Percentiles rank a stretch among this genome's conserved stretches.
Conservation (phyloP, 2,797 vertebrate genomes). For the Gallinago nigripennis region DNA sequence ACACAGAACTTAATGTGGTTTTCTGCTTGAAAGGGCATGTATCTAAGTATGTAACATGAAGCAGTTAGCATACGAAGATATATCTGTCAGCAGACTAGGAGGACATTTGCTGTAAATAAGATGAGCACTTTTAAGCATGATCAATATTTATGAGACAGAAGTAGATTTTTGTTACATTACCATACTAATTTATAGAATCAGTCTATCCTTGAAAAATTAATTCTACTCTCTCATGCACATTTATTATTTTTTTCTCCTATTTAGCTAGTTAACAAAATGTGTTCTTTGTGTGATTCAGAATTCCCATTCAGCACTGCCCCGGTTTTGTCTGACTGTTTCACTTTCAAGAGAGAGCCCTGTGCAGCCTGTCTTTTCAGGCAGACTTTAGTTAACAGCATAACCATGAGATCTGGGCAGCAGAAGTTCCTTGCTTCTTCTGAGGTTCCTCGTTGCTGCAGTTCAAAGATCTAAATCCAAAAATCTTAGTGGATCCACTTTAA, state of each 20-base stretch:
- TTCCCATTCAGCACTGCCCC: background rate
- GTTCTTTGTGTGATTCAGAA: background rate
- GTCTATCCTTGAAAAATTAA: background rate
- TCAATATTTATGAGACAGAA: background rate
- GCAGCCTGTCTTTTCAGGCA: background rate
- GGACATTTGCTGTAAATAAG: background rate
- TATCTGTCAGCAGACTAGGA: background rate
- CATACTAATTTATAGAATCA: background rate
- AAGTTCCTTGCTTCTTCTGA: background rate
- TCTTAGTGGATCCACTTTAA: background rate
- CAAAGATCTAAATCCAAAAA: background rate
- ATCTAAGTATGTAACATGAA: background rate
- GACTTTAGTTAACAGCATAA: background rate
- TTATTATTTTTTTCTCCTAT: background rate
- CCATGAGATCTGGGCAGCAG: background rate
- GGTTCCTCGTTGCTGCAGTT: background rate
- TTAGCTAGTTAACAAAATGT: background rate
- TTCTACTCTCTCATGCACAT: background rate
- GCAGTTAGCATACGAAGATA: background rate
- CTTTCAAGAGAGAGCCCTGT: background rate
- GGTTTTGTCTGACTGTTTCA: background rate
- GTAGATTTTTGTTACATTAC: background rate
- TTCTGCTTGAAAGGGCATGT: background rate
- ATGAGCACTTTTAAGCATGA: background rate
- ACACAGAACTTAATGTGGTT: background rate